Percentiles rank a stretch among this genome's conserved stretches.
phyloP scores from a whole-genome alignment of 2,888 invertebrate species.

The Chrysodeixis includens region DNA sequence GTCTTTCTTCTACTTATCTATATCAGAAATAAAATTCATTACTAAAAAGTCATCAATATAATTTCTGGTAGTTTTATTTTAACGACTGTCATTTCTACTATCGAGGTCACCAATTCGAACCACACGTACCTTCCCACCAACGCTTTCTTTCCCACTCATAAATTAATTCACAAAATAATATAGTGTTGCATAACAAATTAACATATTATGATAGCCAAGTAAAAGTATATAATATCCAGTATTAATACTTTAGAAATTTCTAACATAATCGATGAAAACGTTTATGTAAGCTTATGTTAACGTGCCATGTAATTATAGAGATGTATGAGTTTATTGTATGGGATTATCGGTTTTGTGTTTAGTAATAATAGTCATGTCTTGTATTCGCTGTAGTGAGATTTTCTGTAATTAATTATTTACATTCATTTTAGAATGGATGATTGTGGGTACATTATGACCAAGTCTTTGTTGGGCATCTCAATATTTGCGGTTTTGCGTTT shows the following conservation, averaged over 20 bases:
- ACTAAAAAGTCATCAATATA: no score
- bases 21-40: no score
- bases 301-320: conserved; percentile 26
- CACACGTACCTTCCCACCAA: conserved; percentile 19
- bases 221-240: conserved; percentile 26
- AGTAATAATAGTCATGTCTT: conserved; percentile 10
- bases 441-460: not conserved
- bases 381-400: not conserved
- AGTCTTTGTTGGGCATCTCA: not conserved
- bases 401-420: not conserved
- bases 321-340: conserved; percentile 17
- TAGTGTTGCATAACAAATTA: conserved; percentile 39
- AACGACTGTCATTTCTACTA: not conserved
- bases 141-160: conserved; percentile 34
- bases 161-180: conserved; percentile 33
- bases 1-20: no score
- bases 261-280: conserved; percentile 16
- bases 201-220: conserved; percentile 37
- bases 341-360: conserved; percentile 27
- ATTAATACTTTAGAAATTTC: conserved; percentile 35
- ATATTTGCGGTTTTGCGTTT: no score
- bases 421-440: not conserved
- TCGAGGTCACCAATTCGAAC: conserved; percentile 22
- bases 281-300: conserved; percentile 40
- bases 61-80: not conserved